phyloP scores from a whole-genome alignment of 2,888 invertebrate genomes.

The Pseudococcus jackbeardsleyi region DNA sequence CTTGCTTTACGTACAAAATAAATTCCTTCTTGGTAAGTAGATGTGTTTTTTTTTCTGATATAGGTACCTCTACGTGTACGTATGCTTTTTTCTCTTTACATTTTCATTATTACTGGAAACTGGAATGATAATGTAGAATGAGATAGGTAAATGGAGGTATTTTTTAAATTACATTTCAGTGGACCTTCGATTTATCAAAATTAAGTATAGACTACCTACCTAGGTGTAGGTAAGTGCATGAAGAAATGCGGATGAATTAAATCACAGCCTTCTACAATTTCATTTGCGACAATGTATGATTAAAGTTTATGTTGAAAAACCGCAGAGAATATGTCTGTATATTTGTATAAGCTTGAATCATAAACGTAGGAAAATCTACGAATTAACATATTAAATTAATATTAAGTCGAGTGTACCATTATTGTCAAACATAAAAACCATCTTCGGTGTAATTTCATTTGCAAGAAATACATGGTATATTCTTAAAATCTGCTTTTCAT shows the following conservation, averaged over 20 bases:
- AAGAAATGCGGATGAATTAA: neutral
- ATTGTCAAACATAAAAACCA: constrained; percentile 36
- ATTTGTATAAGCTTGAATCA: neutral
- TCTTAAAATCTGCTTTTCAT: constrained; percentile 54
- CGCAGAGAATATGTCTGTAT: neutral
- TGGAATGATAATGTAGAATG: neutral
- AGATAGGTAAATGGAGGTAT: neutral
- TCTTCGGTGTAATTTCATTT: constrained; percentile 43
- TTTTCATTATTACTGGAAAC: constrained; percentile 13
- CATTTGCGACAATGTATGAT: neutral
- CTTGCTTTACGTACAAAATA: constrained; percentile 35
- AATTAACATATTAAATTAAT: constrained; percentile 38
- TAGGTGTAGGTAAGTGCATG: neutral
- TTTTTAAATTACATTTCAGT: neutral
- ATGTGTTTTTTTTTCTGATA: neutral
- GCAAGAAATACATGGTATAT: constrained; percentile 36
- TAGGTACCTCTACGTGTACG: neutral
- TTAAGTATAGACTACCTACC: too few relatives aligned
- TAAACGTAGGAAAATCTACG: neutral
- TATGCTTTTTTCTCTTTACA: neutral
- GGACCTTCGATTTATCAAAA: neutral
- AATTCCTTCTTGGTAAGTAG: constrained; percentile 2
- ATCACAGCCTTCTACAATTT: neutral
- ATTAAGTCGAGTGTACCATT: neutral
- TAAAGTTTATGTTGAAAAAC: neutral